Percentiles rank a stretch among this genome's conserved stretches.
phyloP scores from a whole-genome alignment of 2,888 invertebrate species.

The Ochropleura plecta region DNA sequence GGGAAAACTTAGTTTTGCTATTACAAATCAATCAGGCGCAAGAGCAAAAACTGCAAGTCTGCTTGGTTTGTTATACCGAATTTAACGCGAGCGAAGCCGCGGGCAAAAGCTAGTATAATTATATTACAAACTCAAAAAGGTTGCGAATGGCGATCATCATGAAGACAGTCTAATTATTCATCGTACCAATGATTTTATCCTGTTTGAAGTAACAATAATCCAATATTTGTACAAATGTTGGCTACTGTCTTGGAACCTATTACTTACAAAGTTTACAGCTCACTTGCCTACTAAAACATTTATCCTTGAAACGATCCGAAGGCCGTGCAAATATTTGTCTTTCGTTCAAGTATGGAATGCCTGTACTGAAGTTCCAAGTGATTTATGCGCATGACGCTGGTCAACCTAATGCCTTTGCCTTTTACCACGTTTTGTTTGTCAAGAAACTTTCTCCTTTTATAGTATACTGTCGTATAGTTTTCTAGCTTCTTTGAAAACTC shows the following conservation, averaged over 20 bases:
- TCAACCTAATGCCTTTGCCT: not conserved
- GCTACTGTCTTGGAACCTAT: constrained; percentile 3
- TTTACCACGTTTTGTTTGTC: constrained; percentile 30
- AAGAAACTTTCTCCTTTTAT: constrained; percentile 23
- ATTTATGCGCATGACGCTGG: constrained; percentile 28
- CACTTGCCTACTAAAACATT: constrained; percentile 14
- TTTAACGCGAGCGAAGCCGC: too few relatives aligned
- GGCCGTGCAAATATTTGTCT: constrained; percentile 49
- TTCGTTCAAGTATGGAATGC: constrained; percentile 4
- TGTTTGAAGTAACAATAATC: not conserved
- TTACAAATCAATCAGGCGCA: too few relatives aligned
- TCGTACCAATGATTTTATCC: not conserved
- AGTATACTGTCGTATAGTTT: too few relatives aligned
- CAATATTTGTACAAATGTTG: not conserved
- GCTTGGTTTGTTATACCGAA: too few relatives aligned
- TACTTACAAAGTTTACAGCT: constrained; percentile 11
- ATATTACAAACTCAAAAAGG: too few relatives aligned
- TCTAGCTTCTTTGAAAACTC: not conserved
- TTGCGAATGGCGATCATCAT: not conserved
- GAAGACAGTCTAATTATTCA: not conserved
- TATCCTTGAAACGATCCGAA: constrained; percentile 31
- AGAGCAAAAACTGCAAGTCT: too few relatives aligned
- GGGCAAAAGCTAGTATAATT: too few relatives aligned
- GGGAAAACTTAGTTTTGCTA: too few relatives aligned
- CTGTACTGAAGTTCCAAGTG: constrained; percentile 19